A percentile compares a stretch with the other conserved stretches of the same genome.
phyloP scores from a whole-genome alignment of 1,140 invertebrate species.

The Campoletis sonorensis region DNA sequence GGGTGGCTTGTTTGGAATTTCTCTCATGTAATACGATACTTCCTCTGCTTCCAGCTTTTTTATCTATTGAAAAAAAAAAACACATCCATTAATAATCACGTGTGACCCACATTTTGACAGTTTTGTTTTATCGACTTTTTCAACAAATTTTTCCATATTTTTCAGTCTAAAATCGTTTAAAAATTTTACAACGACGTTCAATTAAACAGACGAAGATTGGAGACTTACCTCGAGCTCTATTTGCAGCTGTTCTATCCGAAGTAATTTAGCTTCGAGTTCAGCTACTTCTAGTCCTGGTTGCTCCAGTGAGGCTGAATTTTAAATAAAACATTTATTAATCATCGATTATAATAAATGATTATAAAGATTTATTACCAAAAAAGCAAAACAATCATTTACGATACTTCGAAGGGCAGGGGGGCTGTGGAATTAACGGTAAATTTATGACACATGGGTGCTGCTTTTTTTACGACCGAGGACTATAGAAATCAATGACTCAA shows the following conservation, averaged over 20 bases:
- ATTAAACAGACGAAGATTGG: too few species aligned
- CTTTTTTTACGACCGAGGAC: constrained; percentile 50
- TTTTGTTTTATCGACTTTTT: neutral
- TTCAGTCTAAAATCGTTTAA: neutral
- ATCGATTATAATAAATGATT: constrained; percentile 35
- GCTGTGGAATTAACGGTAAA: constrained; percentile 39
- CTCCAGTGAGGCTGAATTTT: constrained; percentile 67
- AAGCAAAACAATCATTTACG: constrained; percentile 59
- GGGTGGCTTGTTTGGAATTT: constrained; percentile 85
- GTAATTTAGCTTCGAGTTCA: constrained; percentile 74
- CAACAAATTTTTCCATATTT: neutral
- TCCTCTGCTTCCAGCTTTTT: constrained; percentile 80
- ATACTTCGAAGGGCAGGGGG: constrained; percentile 26
- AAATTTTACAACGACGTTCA: too few species aligned
- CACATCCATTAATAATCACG: too few species aligned
- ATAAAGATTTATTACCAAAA: constrained; percentile 1
- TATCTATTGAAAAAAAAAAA: constrained; percentile 71
- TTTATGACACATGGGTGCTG: constrained; percentile 59
- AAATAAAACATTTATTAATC: constrained; percentile 11
- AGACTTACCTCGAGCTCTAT: constrained; percentile 79
- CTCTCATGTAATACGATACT: constrained; percentile 79
- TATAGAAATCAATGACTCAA: constrained; percentile 27
- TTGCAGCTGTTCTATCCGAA: constrained; percentile 78
- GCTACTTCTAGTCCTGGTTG: constrained; percentile 72
- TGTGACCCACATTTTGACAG: too few species aligned